Percentiles rank a stretch among this genome's conserved stretches.
Conservation (phyloP, 2,113 vertebrate species). For the Spheniscus mendiculus region DNA sequence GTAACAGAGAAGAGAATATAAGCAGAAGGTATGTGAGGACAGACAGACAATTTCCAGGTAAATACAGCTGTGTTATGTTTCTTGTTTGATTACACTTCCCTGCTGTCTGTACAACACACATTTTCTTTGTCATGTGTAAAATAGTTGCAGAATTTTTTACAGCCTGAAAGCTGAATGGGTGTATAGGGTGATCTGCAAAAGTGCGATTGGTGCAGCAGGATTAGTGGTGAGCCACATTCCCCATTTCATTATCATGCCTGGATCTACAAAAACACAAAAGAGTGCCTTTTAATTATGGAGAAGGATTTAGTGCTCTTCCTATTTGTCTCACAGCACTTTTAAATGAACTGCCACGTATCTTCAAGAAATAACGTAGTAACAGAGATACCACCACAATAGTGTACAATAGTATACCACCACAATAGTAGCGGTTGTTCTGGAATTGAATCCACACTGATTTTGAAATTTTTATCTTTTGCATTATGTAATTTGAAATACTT, state of each 20-base stretch:
- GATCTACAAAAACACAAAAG: neutral
- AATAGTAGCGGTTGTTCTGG: neutral
- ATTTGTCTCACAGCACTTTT: neutral
- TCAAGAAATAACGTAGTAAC: neutral
- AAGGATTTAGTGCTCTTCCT: neutral
- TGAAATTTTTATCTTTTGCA: neutral
- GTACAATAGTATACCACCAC: no score
- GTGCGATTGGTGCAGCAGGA: neutral
- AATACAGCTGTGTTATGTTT: neutral
- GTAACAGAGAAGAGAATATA: neutral
- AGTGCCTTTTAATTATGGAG: neutral
- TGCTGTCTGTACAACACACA: neutral
- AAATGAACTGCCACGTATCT: neutral
- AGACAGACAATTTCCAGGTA: neutral
- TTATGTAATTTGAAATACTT: neutral
- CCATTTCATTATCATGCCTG: neutral
- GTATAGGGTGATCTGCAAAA: neutral
- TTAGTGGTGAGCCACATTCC: neutral
- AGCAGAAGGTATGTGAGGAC: neutral
- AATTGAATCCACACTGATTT: neutral
- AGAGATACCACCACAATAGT: neutral
- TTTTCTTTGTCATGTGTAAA: neutral
- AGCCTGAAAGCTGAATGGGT: neutral
- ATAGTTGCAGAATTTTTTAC: neutral
- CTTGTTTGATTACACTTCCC: neutral